Conservation (phyloP, 2,797 vertebrate species). For the Molossus alvarezi region DNA sequence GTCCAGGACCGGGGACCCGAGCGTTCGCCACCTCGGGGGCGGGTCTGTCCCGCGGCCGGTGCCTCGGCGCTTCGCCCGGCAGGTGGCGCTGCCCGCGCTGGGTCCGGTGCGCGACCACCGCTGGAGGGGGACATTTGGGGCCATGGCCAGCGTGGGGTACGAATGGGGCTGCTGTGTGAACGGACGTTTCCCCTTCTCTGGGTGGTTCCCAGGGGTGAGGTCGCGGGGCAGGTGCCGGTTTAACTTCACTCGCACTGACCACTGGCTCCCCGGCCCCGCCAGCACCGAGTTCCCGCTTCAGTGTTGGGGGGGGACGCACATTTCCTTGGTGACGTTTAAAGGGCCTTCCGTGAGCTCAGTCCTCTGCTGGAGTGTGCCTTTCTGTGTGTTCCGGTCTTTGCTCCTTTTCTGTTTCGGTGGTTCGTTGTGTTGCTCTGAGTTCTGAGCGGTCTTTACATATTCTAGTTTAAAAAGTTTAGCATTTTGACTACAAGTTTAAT, state of each 20-base stretch:
- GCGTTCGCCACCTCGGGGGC: background rate
- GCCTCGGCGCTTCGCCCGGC: background rate
- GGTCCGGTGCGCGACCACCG: background rate
- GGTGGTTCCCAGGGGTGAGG: background rate
- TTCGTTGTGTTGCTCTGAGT: background rate
- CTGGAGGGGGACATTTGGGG: too few relatives aligned
- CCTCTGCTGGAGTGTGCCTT: too few relatives aligned
- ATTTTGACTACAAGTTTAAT: background rate
- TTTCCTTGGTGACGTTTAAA: too few relatives aligned
- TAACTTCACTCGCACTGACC: background rate
- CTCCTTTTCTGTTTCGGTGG: background rate
- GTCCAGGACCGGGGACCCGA: background rate
- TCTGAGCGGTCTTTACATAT: background rate
- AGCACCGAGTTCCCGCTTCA: too few relatives aligned
- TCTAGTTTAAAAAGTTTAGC: background rate
- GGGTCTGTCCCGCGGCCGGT: background rate
- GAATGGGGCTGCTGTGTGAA: background rate
- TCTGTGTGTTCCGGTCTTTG: too few relatives aligned
- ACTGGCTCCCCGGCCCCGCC: too few relatives aligned
- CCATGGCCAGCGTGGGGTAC: background rate
- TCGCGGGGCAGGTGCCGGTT: background rate
- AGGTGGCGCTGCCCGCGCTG: background rate
- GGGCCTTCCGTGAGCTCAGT: too few relatives aligned
- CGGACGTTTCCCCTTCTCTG: too few relatives aligned
- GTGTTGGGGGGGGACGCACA: too few relatives aligned